Evolutionary conservation across 2,113 vertebrate genomes (phyloP), one percentile per base, ranked within the genome.

Genomic region (Cervus canadensis): DNA sequence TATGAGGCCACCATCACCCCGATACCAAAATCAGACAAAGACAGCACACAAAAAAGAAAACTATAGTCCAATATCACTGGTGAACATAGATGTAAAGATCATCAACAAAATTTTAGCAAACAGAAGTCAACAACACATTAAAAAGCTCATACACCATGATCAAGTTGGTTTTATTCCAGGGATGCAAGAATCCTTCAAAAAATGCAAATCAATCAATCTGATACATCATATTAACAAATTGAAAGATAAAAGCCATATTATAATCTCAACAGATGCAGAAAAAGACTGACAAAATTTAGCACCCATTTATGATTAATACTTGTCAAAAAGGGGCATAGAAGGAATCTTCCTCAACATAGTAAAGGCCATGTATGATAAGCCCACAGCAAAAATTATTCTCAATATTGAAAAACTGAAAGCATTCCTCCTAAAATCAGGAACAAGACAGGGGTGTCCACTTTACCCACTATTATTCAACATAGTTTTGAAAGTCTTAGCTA

Each of bases 391-490:
- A 67, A 9, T 67, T 67, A 19, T 16, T 67, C 33, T 67, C 62
- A 19, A n/a, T 67, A 4, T n/a, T n/a, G 33, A n/a, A 67, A n/a
- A 5, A 4, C 16, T 10, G 33, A 67, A 64, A n/a, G 4, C 16
- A 67, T n/a, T 67, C 4, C 16, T 3, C 16, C 16, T n/a, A 5
- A 67, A 67, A n/a, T 67, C 2, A 0, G 16, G 62, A n/a, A n/a
- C 16, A 67, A 67, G 16, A 10, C 33, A 67, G 17, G 1, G 7
- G 33, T 67, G 7, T 19, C 16, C 62, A 67, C 62, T n/a, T n/a
- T 67, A 15, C 16, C 16, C 62, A 17, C 15, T n/a, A n/a, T 64
- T 64, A 64, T 64, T 64, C 16, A 64, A 64, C 16, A 64, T n/a
- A 67, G 62, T n/a, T 67, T 67, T 67, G 62, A 67, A n/a, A n/a